phyloP scores from a whole-genome alignment of 2,113 vertebrate genomes.

The Gambusia holbrooki region DNA sequence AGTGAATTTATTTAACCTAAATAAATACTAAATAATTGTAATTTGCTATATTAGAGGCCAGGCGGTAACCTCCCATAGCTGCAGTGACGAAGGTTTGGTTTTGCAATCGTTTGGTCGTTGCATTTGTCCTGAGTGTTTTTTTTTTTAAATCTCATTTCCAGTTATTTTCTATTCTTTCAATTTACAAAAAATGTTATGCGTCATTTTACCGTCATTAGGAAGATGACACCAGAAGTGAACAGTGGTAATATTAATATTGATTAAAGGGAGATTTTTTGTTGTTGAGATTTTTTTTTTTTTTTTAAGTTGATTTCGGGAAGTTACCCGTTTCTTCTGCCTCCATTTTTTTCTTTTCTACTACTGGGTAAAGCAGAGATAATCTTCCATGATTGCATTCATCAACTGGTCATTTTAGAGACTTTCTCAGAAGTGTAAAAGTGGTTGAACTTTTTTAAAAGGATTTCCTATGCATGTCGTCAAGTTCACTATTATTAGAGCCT shows the following conservation, averaged over 20 bases:
- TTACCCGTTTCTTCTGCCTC: not conserved
- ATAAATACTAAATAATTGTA: too few relatives aligned
- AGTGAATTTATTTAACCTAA: not conserved
- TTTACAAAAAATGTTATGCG: not conserved
- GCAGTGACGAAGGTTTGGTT: not conserved
- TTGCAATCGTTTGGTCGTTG: not conserved
- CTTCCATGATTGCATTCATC: not conserved
- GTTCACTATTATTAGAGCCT: not conserved
- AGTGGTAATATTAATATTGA: not conserved
- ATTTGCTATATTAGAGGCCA: not conserved
- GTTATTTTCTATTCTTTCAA: not conserved
- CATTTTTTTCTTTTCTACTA: not conserved
- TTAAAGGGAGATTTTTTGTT: not conserved
- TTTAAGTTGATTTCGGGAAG: not conserved
- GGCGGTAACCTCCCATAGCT: not conserved
- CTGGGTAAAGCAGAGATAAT: not conserved
- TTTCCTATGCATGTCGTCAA: too few relatives aligned
- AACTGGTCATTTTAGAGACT: not conserved
- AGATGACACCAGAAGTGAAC: not conserved
- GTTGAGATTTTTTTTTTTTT: too few relatives aligned
- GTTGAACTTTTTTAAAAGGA: not conserved
- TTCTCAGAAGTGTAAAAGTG: constrained; percentile 6
- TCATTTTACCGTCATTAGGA: not conserved
- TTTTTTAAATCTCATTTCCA: too few relatives aligned
- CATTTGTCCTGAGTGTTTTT: too few relatives aligned